Evolutionary conservation across 53 echinoderm and acorn worm species (phyloP).

Genomic region (Holothuria scabra): DNA sequence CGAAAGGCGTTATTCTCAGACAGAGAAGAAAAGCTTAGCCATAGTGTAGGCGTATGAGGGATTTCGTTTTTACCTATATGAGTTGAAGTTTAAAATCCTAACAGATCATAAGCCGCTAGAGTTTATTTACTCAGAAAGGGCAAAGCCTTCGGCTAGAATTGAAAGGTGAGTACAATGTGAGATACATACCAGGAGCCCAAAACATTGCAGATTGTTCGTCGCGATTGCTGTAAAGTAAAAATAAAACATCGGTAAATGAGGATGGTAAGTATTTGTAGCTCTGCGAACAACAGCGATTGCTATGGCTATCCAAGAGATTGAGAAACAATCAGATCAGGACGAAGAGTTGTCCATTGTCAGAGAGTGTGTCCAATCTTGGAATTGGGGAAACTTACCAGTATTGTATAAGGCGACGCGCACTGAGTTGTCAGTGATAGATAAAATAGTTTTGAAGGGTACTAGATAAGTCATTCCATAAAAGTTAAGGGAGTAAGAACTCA

Average conservation of each 20-base stretch:
- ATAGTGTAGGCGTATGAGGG: constrained; percentile 67
- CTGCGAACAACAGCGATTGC: constrained; percentile 46
- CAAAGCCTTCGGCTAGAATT: constrained; percentile 21
- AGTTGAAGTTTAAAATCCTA: constrained; percentile 40
- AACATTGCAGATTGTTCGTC: constrained; percentile 37
- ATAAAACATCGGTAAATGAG: neutral
- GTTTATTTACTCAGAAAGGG: constrained; percentile 50
- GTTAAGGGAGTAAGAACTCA: constrained; percentile 5
- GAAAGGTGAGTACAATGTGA: constrained; percentile 21
- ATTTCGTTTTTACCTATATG: constrained; percentile 60
- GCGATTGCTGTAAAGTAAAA: neutral
- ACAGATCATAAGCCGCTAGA: constrained; percentile 65
- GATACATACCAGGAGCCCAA: constrained; percentile 4
- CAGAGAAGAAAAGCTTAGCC: constrained; percentile 28
- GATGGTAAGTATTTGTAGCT: constrained; percentile 56
- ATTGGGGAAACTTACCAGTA: neutral
- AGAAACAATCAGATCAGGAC: constrained; percentile 30
- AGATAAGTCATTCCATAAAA: constrained; percentile 55
- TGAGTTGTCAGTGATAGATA: constrained; percentile 45
- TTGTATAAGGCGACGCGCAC: constrained; percentile 9
- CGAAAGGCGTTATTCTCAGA: neutral
- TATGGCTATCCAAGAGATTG: constrained; percentile 46
- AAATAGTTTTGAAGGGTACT: constrained; percentile 48
- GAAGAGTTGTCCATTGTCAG: constrained; percentile 36
- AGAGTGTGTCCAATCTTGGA: neutral